Base-by-base conservation (phyloP, 1,140 invertebrate genomes). In the Nomia melanderi region DNA sequence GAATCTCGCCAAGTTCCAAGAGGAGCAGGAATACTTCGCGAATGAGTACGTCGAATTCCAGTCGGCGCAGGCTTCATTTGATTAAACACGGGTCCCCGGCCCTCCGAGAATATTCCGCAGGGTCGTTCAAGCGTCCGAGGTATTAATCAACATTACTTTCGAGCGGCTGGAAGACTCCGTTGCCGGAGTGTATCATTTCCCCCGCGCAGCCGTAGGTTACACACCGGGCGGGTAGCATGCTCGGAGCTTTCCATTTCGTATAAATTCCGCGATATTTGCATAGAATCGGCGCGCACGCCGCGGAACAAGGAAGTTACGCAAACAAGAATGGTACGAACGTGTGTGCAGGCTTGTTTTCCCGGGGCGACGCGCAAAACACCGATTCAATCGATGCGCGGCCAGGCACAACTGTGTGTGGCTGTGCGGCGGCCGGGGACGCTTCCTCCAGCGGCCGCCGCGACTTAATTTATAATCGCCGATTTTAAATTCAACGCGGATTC, bases 391-490 rank as follows among this genome's bases (percentile, higher is more conserved):
- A 60, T 56, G 7, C n/a, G 33, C 33, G 33, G 33, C n/a, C n/a
- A n/a, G n/a, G n/a, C n/a, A n/a, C n/a, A n/a, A 36, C 3, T 8
- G 33, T 36, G 33, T 3, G 8, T 5, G 33, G 33, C 3, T 3
- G 3, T 3, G 33, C 33, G 33, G 3, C 3, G 33, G 33, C 23
- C 2, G 53, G 5, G 25, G 27, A 41, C 27, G 41, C 54, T 36
- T 27, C 41, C 50, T 31, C 11, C n/a, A 25, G 14, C 25, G 14
- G 17, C 17, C 17, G 8, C 39, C n/a, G 14, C 31, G 63, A 75
- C 50, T 75, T 75, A 75, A 75, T 75, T 66, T 74, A 66, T 74
- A 66, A 75, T 67, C 62, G 53, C 41, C 54, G 72, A 44, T 67
- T 75, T 75, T 57, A 75, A 66, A 75, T 75, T 75, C 72, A 67